phyloP scores from a whole-genome alignment of 2,888 invertebrate genomes.

The Hydropsyche betteni region DNA sequence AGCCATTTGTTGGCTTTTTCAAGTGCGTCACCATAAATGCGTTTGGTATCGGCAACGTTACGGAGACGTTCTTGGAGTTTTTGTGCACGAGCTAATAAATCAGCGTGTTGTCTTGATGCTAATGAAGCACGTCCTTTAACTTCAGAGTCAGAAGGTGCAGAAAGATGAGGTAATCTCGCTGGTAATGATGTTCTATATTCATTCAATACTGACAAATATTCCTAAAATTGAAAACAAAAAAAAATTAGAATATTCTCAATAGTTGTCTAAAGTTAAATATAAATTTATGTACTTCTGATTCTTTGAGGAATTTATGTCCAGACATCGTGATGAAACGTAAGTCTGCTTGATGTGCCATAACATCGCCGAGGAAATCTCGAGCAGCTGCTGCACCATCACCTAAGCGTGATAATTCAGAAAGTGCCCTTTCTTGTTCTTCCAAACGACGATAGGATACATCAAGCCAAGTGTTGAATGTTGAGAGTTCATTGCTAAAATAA shows the following conservation, averaged over 20 bases:
- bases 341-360: conserved; percentile 96
- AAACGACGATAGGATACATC: conserved; percentile 80
- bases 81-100: conserved; percentile 83
- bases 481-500: conserved; percentile 73
- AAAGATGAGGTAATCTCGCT: conserved; percentile 81
- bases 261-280: not conserved
- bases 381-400: conserved; percentile 76
- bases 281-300: conserved; percentile 76
- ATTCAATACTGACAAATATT: conserved; percentile 83
- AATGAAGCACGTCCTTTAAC: conserved; percentile 82
- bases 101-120: conserved; percentile 82
- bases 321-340: conserved; percentile 95
- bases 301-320: conserved; percentile 94
- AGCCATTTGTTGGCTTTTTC: conserved; percentile 84
- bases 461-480: conserved; percentile 85
- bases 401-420: conserved; percentile 79
- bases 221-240: conserved; percentile 60
- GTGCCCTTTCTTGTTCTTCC: conserved; percentile 85
- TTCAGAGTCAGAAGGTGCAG: conserved; percentile 74
- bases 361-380: conserved; percentile 89
- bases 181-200: conserved; percentile 88
- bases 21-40: conserved; percentile 80
- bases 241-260: conserved; percentile 28
- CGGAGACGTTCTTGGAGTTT: conserved; percentile 83
- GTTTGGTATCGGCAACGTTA: conserved; percentile 71